These are phyloP conservation scores for Sphenopsis melanotis DNA, from an alignment of 2,797 vertebrate species.

Conservation along the genomic window DNA sequence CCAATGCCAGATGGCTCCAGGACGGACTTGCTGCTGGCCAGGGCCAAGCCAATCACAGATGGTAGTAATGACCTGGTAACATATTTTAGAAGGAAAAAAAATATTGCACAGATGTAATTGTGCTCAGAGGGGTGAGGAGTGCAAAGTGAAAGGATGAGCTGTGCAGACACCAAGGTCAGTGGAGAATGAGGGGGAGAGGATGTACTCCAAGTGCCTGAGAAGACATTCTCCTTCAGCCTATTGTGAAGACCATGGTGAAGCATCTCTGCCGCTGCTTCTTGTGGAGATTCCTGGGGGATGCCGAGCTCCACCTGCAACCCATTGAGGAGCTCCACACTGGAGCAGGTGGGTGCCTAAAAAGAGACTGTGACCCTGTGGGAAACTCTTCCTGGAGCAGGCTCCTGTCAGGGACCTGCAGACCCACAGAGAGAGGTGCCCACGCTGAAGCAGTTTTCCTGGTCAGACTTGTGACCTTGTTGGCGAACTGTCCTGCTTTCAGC, in stretches of 20 bases:
- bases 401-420: not conserved
- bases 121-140: not conserved
- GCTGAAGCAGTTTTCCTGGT: not conserved
- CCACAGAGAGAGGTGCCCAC: not conserved
- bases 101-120: rapidly evolving
- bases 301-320: not conserved
- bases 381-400: not conserved
- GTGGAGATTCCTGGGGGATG: too few species aligned
- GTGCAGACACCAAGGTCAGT: not conserved
- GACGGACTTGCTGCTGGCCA: rapidly evolving
- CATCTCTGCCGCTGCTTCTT: not conserved
- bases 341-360: not conserved
- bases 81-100: not conserved
- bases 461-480: not conserved
- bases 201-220: not conserved
- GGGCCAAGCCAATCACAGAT: not conserved
- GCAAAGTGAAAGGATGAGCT: not conserved
- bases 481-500: too few species aligned
- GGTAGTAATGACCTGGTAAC: not conserved
- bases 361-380: not conserved
- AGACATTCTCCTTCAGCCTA: not conserved
- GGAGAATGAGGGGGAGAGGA: not conserved
- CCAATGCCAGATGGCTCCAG: not conserved
- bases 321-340: not conserved
- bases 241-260: rapidly evolving